phyloP scores from a whole-genome alignment of 2,797 vertebrate genomes.

The Danio jaintianensis region DNA sequence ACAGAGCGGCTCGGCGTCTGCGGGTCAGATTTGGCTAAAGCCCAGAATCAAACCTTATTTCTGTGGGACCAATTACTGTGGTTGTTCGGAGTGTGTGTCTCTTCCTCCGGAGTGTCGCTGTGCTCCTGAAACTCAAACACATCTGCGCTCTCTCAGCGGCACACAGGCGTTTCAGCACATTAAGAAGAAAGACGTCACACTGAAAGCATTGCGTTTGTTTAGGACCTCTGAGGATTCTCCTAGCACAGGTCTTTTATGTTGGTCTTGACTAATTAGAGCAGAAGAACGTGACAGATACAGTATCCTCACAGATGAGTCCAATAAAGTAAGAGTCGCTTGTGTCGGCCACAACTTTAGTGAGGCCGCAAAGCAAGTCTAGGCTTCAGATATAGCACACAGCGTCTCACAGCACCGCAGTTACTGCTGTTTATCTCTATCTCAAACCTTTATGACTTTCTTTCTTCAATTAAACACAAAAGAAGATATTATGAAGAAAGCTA shows the following conservation, averaged over 20 bases:
- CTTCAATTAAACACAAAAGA: too few relatives aligned
- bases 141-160: too few relatives aligned
- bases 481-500: background rate
- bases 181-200: background rate
- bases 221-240: constrained; percentile 33
- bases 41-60: constrained; percentile 51
- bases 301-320: background rate
- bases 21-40: constrained; percentile 57
- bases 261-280: constrained; percentile 33
- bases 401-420: background rate
- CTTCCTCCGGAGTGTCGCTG: constrained; percentile 5
- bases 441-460: too few relatives aligned
- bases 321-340: constrained; percentile 13
- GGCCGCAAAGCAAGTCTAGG: constrained; percentile 4
- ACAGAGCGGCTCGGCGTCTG: background rate
- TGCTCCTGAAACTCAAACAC: too few relatives aligned
- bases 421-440: too few relatives aligned
- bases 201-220: background rate
- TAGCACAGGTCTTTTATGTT: constrained; percentile 6
- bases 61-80: constrained; percentile 65
- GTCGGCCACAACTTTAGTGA: constrained; percentile 14
- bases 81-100: constrained; percentile 28
- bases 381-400: background rate
- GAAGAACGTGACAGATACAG: background rate
- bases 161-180: constrained; percentile 13